A percentile compares a stretch with the other conserved stretches of the same genome.
Conservation (phyloP, 2,797 vertebrate genomes). For the Chiloscyllium punctatum region DNA sequence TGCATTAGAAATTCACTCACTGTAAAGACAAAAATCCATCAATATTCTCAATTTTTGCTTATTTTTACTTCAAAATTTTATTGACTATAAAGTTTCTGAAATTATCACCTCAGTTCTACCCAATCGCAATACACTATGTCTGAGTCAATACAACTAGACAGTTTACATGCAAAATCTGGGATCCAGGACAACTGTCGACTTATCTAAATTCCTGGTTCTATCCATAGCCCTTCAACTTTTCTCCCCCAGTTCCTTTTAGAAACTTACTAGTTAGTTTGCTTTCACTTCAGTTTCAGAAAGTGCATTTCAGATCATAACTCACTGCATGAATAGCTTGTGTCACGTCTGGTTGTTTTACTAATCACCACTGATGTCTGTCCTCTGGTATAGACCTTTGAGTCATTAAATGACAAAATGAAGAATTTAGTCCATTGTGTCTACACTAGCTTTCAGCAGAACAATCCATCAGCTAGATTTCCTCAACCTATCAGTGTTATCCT, state of each 20-base stretch:
- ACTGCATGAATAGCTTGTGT: not conserved
- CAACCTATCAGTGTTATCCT: too few species aligned
- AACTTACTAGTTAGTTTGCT: not conserved
- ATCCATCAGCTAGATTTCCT: not conserved
- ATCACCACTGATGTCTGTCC: not conserved
- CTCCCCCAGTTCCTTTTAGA: not conserved
- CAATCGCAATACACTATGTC: not conserved
- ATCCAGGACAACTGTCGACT: not conserved
- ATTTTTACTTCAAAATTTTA: not conserved
- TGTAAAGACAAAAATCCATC: constrained; percentile 50
- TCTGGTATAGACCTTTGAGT: not conserved
- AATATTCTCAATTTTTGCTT: not conserved
- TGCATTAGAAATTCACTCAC: constrained; percentile 76
- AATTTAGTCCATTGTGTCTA: not conserved
- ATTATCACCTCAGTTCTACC: not conserved
- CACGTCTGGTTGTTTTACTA: not conserved
- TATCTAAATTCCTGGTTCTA: not conserved
- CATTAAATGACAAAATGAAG: not conserved
- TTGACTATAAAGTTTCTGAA: not conserved
- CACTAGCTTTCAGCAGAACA: not conserved
- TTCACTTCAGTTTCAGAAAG: not conserved
- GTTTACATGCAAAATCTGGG: not conserved
- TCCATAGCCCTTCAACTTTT: not conserved
- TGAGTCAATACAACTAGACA: not conserved
- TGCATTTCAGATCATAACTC: not conserved